phyloP scores from a whole-genome alignment of 2,113 vertebrate genomes.

The Bambusicola thoracicus region DNA sequence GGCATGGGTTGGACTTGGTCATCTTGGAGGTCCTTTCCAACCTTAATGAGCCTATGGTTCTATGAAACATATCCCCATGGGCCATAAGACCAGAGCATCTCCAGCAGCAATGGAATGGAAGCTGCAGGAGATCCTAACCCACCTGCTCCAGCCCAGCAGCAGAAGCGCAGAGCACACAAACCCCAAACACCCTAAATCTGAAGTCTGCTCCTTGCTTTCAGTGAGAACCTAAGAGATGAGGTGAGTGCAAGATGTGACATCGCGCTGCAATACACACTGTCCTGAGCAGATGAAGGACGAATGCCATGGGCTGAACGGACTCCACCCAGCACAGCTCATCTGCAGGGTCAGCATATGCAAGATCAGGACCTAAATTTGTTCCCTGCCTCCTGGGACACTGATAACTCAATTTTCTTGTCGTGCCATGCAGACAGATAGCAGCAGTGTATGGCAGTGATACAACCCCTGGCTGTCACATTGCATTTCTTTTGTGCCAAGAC shows the following conservation, averaged over 20 bases:
- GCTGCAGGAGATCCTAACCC: background rate
- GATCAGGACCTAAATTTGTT: conserved; percentile 46
- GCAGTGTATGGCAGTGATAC: background rate
- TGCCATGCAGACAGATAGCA: accelerated
- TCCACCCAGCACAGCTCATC: conserved; percentile 43
- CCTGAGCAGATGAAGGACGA: conserved; percentile 54
- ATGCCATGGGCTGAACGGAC: conserved; percentile 17
- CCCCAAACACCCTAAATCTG: background rate
- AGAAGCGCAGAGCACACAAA: background rate
- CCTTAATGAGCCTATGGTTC: too few species aligned
- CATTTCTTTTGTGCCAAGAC: background rate
- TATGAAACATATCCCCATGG: too few species aligned
- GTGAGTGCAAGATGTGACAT: background rate
- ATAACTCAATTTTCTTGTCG: background rate
- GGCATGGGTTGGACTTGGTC: too few species aligned
- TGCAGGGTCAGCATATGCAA: conserved; percentile 51
- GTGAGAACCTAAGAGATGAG: background rate
- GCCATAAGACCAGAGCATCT: background rate
- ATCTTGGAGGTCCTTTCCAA: too few species aligned
- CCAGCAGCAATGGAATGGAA: background rate
- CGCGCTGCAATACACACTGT: background rate
- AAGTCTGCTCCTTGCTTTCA: background rate
- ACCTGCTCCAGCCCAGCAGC: background rate
- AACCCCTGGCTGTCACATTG: background rate
- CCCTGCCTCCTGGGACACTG: background rate